phyloP scores from a whole-genome alignment of 2,113 vertebrate species.

The Neogobius melanostomus region DNA sequence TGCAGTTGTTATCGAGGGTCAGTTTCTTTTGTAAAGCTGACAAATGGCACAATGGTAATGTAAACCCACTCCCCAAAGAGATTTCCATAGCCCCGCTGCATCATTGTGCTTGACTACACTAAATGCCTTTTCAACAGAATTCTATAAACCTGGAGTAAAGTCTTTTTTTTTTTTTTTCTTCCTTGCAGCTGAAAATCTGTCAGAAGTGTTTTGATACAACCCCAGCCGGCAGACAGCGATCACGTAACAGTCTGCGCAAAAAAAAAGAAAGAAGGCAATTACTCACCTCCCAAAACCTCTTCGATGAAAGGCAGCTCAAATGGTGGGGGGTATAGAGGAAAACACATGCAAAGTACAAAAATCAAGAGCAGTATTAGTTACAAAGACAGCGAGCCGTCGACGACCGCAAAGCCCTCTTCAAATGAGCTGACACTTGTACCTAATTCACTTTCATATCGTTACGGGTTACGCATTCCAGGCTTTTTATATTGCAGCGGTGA shows the following conservation, averaged over 20 bases:
- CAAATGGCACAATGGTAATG: too few relatives aligned
- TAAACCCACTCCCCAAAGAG: too few relatives aligned
- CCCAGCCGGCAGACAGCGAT: neutral
- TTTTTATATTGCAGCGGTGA: slow-evolving; percentile 16
- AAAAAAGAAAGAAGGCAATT: neutral
- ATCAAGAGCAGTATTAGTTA: slow-evolving; percentile 1
- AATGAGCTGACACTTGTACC: neutral
- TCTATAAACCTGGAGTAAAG: neutral
- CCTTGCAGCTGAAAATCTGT: neutral
- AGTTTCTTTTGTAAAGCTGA: too few relatives aligned
- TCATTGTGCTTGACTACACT: too few relatives aligned
- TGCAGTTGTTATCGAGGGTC: too few relatives aligned
- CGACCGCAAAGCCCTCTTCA: neutral
- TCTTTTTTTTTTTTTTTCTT: neutral
- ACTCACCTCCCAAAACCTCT: neutral
- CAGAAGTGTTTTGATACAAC: slow-evolving; percentile 1
- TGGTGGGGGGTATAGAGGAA: neutral
- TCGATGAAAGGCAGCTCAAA: neutral
- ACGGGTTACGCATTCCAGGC: neutral
- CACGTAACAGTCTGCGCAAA: neutral
- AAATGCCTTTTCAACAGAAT: neutral
- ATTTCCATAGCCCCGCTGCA: too few relatives aligned
- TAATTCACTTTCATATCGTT: slow-evolving; percentile 17
- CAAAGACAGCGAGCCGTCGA: neutral
- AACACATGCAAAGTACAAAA: neutral